Evolutionary conservation across 1,140 invertebrate species (phyloP).

Genomic region (Venturia canescens): DNA sequence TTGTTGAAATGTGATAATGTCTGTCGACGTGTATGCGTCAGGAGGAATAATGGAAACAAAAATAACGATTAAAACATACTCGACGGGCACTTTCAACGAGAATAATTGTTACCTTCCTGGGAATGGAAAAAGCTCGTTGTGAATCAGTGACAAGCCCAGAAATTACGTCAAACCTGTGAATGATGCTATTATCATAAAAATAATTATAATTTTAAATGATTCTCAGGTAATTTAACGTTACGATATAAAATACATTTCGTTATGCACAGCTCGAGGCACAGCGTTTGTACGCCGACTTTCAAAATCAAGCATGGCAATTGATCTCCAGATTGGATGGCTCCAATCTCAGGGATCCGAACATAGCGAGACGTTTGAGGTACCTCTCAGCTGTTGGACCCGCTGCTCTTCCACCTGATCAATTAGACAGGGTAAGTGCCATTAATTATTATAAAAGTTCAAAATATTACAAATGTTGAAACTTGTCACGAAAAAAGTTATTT

Average conservation of each 20-base stretch:
- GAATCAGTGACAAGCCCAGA: not conserved
- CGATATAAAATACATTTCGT: conserved; percentile 24
- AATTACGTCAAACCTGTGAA: conserved; percentile 32
- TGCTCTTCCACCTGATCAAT: conserved; percentile 88
- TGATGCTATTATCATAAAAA: conserved; percentile 24
- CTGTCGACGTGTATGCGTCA: not conserved
- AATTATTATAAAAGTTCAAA: not conserved
- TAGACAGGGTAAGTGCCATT: conserved; percentile 85
- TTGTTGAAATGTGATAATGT: not conserved
- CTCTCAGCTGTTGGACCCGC: conserved; percentile 90
- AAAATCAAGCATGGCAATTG: conserved; percentile 85
- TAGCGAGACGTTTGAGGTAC: conserved; percentile 86
- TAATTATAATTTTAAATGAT: conserved; percentile 31
- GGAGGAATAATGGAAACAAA: not conserved
- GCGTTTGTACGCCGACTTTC: conserved; percentile 87
- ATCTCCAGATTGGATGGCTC: conserved; percentile 82
- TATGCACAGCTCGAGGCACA: conserved; percentile 83
- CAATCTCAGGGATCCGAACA: conserved; percentile 82
- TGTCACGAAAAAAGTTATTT: no score
- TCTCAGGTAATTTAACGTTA: conserved; percentile 44
- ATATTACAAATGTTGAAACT: not conserved
- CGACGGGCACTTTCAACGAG: not conserved
- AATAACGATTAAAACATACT: not conserved
- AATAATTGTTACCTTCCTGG: not conserved
- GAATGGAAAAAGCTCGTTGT: not conserved